Evolutionary conservation across 2,113 vertebrate species (phyloP).

Genomic region (Mandrillus leucophaeus): DNA sequence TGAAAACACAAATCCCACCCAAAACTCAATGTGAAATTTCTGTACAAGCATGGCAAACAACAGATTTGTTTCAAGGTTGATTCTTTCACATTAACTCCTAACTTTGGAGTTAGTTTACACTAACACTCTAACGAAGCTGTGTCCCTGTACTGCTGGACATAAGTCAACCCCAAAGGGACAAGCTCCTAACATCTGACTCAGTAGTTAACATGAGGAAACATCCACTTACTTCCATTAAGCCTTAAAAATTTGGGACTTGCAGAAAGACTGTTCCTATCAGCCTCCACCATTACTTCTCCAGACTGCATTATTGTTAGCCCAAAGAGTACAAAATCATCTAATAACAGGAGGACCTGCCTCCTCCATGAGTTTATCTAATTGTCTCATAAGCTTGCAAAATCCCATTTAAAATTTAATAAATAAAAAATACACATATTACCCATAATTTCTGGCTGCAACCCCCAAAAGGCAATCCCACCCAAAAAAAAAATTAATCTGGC

Average conservation of each 20-base stretch:
- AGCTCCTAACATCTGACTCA: not conserved
- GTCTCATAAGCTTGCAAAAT: not conserved
- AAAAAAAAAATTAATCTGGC: not conserved
- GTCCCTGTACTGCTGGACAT: not conserved
- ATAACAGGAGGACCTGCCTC: not conserved
- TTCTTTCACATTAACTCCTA: not conserved
- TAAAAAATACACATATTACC: not conserved
- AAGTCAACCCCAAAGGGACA: not conserved
- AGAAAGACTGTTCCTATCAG: not conserved
- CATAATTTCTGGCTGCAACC: not conserved
- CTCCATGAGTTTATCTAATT: not conserved
- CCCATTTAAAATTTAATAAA: slow-evolving; percentile 36
- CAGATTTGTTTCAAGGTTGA: not conserved
- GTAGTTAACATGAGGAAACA: not conserved
- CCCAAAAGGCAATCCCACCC: not conserved
- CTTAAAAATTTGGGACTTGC: not conserved
- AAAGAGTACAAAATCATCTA: not conserved
- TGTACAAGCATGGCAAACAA: not conserved
- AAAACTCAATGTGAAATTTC: not conserved
- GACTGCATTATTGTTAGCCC: accelerated
- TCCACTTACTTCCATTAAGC: not conserved
- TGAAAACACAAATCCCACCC: not conserved
- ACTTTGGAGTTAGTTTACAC: not conserved
- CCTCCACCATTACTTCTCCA: not conserved
- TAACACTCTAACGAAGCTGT: not conserved